These are phyloP conservation scores for Brachirus orientalis DNA, from an alignment of 2,113 vertebrate species.

Conservation along the genomic window DNA sequence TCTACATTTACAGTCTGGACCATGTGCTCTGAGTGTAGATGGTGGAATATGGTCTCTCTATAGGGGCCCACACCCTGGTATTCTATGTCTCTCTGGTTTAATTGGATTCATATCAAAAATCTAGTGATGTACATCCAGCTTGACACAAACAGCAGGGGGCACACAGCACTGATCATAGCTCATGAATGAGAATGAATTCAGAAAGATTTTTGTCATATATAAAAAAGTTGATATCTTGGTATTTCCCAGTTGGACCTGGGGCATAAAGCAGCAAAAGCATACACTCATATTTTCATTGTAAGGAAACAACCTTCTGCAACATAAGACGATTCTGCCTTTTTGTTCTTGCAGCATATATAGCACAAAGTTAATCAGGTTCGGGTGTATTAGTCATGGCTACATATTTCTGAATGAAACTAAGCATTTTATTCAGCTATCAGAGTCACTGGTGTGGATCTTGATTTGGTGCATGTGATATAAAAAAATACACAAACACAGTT, in stretches of 20 bases:
- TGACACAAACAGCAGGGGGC: slow-evolving; percentile 13
- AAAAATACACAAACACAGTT: too few species aligned
- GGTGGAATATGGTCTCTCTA: slow-evolving; percentile 20
- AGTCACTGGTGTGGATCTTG: too few species aligned
- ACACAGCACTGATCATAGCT: slow-evolving; percentile 31
- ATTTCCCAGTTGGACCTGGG: not conserved
- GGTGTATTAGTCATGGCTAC: too few species aligned
- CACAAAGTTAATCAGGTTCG: too few species aligned
- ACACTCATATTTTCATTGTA: too few species aligned
- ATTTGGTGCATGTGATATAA: too few species aligned
- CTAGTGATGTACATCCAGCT: slow-evolving; percentile 21
- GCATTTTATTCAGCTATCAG: too few species aligned
- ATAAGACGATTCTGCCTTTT: too few species aligned
- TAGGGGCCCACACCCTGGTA: slow-evolving; percentile 23
- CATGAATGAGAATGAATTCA: not conserved
- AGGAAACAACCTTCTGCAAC: too few species aligned
- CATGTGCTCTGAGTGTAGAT: slow-evolving; percentile 21
- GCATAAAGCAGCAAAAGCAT: not conserved
- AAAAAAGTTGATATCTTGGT: not conserved
- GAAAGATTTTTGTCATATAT: slow-evolving; percentile 8
- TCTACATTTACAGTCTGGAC: slow-evolving; percentile 41
- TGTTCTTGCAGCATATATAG: too few species aligned
- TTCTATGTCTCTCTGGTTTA: slow-evolving; percentile 35
- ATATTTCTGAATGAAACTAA: too few species aligned
- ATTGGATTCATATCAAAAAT: slow-evolving; percentile 55